phyloP scores from a whole-genome alignment of 2,888 invertebrate species.

The Tetranychus truncatus region DNA sequence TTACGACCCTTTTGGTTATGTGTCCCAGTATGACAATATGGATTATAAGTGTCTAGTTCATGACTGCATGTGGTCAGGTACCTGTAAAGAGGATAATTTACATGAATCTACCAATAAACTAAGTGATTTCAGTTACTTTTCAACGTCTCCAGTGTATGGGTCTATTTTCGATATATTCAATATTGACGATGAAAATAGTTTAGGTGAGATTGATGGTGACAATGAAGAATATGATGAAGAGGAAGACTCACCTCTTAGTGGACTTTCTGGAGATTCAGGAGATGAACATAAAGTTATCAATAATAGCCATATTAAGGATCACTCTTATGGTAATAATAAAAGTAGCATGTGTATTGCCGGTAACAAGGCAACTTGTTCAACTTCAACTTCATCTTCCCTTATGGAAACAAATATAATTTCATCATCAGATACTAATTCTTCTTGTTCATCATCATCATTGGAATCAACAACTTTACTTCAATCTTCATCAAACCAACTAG shows the following conservation, averaged over 20 bases:
- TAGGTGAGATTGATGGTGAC: not conserved
- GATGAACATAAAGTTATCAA: not conserved
- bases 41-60: conserved; percentile 10
- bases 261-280: not conserved
- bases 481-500: not conserved
- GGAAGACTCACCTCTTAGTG: not conserved
- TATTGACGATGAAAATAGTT: not conserved
- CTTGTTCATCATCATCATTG: not conserved
- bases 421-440: not conserved
- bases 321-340: not conserved
- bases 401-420: not conserved
- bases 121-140: not conserved
- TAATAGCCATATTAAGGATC: not conserved
- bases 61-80: conserved; percentile 22
- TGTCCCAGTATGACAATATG: not conserved
- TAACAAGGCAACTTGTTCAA: not conserved
- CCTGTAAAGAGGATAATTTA: conserved; percentile 5
- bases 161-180: not conserved
- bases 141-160: not conserved
- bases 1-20: not conserved
- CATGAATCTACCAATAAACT: not conserved
- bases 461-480: not conserved
- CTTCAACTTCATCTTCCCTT: not conserved
- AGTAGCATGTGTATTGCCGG: not conserved
- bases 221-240: not conserved